phyloP scores from a whole-genome alignment of 1,140 invertebrate genomes.

The Rhagoletis pomonella region DNA sequence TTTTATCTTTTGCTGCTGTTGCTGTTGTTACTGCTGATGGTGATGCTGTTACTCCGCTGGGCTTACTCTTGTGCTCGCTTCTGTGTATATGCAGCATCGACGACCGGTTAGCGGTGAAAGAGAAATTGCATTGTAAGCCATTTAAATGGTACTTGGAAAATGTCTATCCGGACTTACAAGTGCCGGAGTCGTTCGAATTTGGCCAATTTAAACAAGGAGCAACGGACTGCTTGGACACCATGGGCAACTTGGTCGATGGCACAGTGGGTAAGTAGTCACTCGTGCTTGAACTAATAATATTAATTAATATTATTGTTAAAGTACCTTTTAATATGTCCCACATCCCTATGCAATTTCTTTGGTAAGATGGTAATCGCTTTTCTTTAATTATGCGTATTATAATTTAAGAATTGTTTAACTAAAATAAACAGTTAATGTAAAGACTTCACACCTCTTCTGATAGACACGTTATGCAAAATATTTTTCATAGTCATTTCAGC shows the following conservation, averaged over 20 bases:
- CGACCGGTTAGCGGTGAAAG: slow-evolving; percentile 87
- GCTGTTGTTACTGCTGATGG: not conserved
- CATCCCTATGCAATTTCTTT: too few relatives aligned
- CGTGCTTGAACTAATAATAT: too few relatives aligned
- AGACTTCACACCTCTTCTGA: too few relatives aligned
- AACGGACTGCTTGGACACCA: slow-evolving; percentile 90
- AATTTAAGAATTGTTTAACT: too few relatives aligned
- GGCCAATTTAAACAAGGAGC: slow-evolving; percentile 86
- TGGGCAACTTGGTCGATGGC: slow-evolving; percentile 92
- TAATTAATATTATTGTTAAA: too few relatives aligned
- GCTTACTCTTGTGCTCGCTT: not conserved
- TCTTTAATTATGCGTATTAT: too few relatives aligned
- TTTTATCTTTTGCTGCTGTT: slow-evolving; percentile 16
- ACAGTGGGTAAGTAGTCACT: slow-evolving; percentile 80
- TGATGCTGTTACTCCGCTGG: not conserved
- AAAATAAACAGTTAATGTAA: too few relatives aligned
- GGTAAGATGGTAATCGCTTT: too few relatives aligned
- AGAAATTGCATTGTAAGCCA: slow-evolving; percentile 91
- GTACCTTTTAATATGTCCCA: too few relatives aligned
- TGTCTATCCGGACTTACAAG: slow-evolving; percentile 94
- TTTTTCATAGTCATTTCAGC: too few relatives aligned
- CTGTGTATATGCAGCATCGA: slow-evolving; percentile 81
- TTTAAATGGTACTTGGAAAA: slow-evolving; percentile 98
- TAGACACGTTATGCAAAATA: too few relatives aligned
- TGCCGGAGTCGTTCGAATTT: slow-evolving; percentile 79